Evolutionary conservation across 92 coral and sea anemone species (phyloP).

Genomic region (Isaurus tuberculatus): DNA sequence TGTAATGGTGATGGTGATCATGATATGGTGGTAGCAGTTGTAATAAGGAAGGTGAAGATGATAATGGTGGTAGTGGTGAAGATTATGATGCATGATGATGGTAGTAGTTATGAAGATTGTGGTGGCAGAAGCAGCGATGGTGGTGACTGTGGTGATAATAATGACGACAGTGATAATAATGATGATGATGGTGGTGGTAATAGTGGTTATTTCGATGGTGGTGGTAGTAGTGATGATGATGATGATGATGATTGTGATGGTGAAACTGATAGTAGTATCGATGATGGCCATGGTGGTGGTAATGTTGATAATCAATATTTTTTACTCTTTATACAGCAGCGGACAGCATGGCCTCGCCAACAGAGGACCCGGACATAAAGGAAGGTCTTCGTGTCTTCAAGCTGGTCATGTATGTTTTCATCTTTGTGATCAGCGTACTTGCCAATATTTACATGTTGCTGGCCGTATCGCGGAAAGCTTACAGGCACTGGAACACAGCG

Average conservation of each 20-base stretch:
- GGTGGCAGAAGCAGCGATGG: background rate
- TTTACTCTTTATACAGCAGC: background rate
- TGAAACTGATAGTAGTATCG: background rate
- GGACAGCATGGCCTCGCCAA: conserved; percentile 21
- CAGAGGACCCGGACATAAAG: conserved; percentile 41
- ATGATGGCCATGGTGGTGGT: background rate
- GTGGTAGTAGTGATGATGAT: background rate
- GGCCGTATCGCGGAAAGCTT: conserved; percentile 74
- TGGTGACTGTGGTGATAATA: background rate
- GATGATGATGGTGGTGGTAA: background rate
- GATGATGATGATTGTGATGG: background rate
- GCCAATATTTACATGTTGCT: conserved; percentile 70
- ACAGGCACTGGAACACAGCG: conserved; percentile 78
- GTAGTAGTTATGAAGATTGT: background rate
- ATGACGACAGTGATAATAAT: background rate
- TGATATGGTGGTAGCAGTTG: too few species aligned
- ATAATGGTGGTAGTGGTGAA: background rate
- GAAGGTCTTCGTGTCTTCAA: conserved; percentile 59
- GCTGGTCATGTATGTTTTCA: conserved; percentile 67
- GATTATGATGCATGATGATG: too few species aligned
- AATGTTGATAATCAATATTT: background rate
- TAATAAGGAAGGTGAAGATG: too few species aligned
- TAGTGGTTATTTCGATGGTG: background rate
- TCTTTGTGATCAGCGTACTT: conserved; percentile 65
- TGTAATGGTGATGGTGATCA: too few species aligned